phyloP scores from a whole-genome alignment of 2,888 invertebrate species.

The Neoaliturus tenellus region DNA sequence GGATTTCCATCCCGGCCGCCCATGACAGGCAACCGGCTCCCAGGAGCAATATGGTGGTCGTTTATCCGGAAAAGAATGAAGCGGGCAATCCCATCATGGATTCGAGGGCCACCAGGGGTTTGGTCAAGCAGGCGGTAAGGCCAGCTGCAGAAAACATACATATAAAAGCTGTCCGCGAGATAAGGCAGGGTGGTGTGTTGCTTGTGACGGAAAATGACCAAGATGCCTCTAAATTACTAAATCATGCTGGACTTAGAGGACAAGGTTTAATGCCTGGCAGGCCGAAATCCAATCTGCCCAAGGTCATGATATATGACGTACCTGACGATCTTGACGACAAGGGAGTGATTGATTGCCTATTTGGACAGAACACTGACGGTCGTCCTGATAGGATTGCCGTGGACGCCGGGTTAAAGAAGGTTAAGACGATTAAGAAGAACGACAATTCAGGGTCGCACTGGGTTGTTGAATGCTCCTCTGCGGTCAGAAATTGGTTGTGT shows the following conservation, averaged over 20 bases:
- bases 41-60: too few relatives aligned
- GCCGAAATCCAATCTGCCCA: neutral
- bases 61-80: too few relatives aligned
- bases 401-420: neutral
- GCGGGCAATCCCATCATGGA: too few relatives aligned
- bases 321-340: neutral
- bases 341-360: neutral
- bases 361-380: neutral
- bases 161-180: neutral
- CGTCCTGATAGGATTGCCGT: neutral
- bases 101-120: neutral
- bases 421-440: neutral
- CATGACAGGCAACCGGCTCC: too few relatives aligned
- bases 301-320: constrained; percentile 24
- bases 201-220: neutral
- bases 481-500: neutral
- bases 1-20: too few relatives aligned
- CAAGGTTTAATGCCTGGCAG: neutral
- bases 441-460: neutral
- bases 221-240: neutral
- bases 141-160: neutral
- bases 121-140: neutral
- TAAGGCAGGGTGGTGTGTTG: constrained; percentile 7
- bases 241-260: neutral
- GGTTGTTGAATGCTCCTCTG: constrained; percentile 18